phyloP scores from a whole-genome alignment of 1,140 invertebrate genomes.

The Nebria ingens region DNA sequence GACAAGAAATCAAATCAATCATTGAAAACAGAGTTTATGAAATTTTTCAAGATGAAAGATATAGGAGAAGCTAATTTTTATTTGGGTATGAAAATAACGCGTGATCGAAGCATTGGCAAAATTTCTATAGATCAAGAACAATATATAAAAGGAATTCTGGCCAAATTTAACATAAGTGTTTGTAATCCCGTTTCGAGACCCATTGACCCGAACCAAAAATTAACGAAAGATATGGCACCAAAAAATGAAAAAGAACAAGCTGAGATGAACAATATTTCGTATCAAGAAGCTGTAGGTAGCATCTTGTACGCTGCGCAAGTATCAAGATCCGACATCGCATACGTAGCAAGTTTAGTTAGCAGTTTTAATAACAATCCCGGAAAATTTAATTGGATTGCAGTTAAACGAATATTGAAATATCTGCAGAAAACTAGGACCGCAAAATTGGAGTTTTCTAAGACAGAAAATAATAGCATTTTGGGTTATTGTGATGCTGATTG shows the following conservation, averaged over 20 bases:
- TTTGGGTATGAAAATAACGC: conserved; percentile 4
- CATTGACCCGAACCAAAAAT: not conserved
- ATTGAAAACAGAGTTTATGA: not conserved
- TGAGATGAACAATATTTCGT: conserved; percentile 19
- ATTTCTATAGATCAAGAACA: conserved; percentile 19
- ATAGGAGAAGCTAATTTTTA: not conserved
- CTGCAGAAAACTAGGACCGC: conserved; percentile 28
- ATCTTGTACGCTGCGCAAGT: conserved; percentile 22
- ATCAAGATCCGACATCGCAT: conserved; percentile 23
- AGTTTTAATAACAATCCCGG: conserved; percentile 23
- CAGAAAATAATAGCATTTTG: conserved; percentile 14
- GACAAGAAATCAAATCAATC: not conserved
- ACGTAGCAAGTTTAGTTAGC: conserved; percentile 22
- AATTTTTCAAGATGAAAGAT: not conserved
- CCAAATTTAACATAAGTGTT: conserved; percentile 20
- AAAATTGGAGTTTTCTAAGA: conserved; percentile 17
- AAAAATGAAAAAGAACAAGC: not conserved
- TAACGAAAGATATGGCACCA: not conserved
- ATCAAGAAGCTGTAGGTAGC: conserved; percentile 27
- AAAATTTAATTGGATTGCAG: conserved; percentile 26
- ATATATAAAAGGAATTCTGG: conserved; percentile 18
- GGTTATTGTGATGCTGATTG: conserved; percentile 34
- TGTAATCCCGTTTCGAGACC: not conserved
- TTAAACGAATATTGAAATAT: conserved; percentile 32
- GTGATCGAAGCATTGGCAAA: conserved; percentile 13